phyloP scores from a whole-genome alignment of 2,113 vertebrate genomes.

The Rattus rattus region DNA sequence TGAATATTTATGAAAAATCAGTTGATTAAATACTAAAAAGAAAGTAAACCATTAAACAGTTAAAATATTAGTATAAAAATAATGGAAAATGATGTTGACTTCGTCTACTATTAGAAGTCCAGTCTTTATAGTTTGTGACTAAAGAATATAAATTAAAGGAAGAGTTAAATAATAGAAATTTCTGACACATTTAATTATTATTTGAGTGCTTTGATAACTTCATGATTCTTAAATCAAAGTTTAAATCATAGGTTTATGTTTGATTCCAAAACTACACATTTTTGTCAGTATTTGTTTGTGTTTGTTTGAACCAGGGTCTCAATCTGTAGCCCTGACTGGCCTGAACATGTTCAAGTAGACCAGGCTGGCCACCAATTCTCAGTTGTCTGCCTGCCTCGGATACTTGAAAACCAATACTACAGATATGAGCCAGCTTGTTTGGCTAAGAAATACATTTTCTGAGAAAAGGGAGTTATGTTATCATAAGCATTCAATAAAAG shows the following conservation, averaged over 20 bases:
- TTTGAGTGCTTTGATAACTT: not conserved
- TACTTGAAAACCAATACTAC: not conserved
- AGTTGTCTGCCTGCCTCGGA: not conserved
- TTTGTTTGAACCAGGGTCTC: not conserved
- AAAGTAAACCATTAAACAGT: not conserved
- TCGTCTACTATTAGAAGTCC: not conserved
- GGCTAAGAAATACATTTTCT: not conserved
- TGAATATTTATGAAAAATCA: not conserved
- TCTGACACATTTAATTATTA: not conserved
- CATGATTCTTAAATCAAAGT: not conserved
- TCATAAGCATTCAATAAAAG: not conserved
- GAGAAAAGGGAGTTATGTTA: not conserved
- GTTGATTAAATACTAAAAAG: not conserved
- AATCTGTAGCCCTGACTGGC: not conserved
- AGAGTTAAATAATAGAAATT: not conserved
- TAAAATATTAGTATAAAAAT: slow-evolving; percentile 4
- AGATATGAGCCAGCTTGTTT: not conserved
- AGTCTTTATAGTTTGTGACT: not conserved
- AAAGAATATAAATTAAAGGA: not conserved
- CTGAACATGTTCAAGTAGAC: not conserved
- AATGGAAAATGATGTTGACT: not conserved
- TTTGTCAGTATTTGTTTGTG: not conserved
- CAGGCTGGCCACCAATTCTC: not conserved
- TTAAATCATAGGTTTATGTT: too few relatives aligned
- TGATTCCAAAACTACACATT: not conserved